Base-by-base conservation (phyloP, 2,797 vertebrate genomes). In the Hephaestus fuliginosus region DNA sequence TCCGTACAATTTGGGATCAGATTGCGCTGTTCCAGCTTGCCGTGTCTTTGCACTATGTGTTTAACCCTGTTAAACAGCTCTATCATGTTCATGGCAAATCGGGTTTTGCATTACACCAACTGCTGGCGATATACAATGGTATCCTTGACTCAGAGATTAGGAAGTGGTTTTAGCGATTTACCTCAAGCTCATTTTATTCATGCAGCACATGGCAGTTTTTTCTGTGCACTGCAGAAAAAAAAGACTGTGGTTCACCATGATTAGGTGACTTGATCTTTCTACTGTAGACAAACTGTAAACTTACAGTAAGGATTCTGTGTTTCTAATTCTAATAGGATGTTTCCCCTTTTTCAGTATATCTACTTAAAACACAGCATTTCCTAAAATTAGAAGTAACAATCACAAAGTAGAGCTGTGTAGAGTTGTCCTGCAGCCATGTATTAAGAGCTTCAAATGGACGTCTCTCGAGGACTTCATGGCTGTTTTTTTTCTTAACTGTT, bases 61-160 rank as follows among this genome's bases (percentile, higher is more conserved):
- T 89, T 91, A 91, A 89, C 89, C 80, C 86, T 65, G 76, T 84
- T 86, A 75, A 92, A 86, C 81, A 81, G 73, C 73, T 87, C 83
- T 61, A 80, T 72, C 71, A 22, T 74, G 33, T 78, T 81, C 74
- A 78, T 62, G 28, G 70, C 67, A 62, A 65, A 69, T 30, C 63
- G 18, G 78, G 85, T 91, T 85, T 93, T 87, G 68, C n/a, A 12
- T 92, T 91, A 88, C 91, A 89, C 76, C 80, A 87, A 90, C 89
- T 88, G 86, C 74, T 77, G 78, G 66, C 60, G 49, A 84, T 71
- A 68, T 39, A 89, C 82, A 87, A 88, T 90, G 80, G 82, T 20
- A 63, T 81, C 80, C 53, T 91, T 91, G 87, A 91, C 73, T 80
- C 14, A 0, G 58, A 87, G 84, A 91, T 90, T 86, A 89, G 75